These are phyloP conservation scores for Trematomus loennbergii DNA, from an alignment of 2,113 vertebrate genomes.

Conservation along the genomic window DNA sequence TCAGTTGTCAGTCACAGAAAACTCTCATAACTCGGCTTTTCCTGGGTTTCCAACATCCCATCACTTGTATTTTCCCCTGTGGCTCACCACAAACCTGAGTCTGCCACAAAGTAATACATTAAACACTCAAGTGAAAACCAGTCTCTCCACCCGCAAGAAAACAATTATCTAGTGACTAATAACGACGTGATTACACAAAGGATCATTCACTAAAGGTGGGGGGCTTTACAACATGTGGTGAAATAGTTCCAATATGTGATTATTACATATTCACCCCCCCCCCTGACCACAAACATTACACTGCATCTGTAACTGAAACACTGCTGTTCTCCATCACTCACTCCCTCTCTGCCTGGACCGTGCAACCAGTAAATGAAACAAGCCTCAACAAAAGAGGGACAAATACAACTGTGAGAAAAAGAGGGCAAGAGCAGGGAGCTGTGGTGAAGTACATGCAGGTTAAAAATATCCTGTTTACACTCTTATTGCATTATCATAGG, in stretches of 20 bases:
- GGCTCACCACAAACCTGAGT: conserved; percentile 3
- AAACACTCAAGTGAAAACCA: neutral
- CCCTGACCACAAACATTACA: conserved; percentile 38
- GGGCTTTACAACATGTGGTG: conserved; percentile 48
- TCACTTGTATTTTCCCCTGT: neutral
- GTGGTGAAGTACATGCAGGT: too few relatives aligned
- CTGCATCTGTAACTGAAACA: conserved; percentile 62
- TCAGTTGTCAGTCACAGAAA: neutral
- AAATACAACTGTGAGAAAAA: too few relatives aligned
- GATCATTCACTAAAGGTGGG: conserved; percentile 1
- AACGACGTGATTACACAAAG: conserved; percentile 30
- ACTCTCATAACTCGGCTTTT: neutral
- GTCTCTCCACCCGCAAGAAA: neutral
- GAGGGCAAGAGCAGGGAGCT: too few relatives aligned
- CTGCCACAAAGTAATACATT: neutral
- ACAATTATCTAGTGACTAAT: conserved; percentile 14
- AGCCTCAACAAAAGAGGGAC: neutral
- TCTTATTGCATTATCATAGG: neutral
- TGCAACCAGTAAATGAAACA: neutral
- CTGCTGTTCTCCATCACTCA: conserved; percentile 56
- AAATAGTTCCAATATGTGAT: conserved; percentile 68
- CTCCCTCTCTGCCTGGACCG: conserved; percentile 37
- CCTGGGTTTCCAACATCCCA: neutral
- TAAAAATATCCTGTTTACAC: neutral
- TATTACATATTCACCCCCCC: conserved; percentile 17